phyloP scores from a whole-genome alignment of 2,113 vertebrate species.

The Aramus guarauna region DNA sequence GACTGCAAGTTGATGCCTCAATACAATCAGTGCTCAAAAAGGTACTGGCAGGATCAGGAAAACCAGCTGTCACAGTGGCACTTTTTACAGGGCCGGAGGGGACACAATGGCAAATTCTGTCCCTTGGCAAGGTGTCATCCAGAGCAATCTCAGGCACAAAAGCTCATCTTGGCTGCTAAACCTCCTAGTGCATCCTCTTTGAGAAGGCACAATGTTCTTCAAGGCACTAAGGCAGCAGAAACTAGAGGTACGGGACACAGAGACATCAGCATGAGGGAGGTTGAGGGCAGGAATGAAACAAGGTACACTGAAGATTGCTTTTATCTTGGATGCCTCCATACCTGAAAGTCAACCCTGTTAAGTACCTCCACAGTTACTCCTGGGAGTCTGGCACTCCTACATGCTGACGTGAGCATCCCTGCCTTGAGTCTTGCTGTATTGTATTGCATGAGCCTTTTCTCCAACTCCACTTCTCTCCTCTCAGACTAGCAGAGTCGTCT shows the following conservation, averaged over 20 bases:
- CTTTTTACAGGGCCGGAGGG: neutral
- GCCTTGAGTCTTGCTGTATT: neutral
- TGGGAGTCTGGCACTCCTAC: neutral
- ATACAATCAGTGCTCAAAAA: neutral
- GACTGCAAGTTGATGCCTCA: neutral
- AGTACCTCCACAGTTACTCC: neutral
- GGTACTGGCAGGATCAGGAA: neutral
- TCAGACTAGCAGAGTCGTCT: neutral
- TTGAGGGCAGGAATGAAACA: neutral
- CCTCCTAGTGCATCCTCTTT: neutral
- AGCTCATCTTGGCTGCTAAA: neutral
- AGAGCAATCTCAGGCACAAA: neutral
- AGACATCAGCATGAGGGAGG: neutral
- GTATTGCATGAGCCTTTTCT: neutral
- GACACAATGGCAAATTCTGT: neutral
- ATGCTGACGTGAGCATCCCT: accelerated
- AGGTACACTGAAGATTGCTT: neutral
- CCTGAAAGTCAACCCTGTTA: neutral
- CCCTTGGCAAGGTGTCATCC: neutral
- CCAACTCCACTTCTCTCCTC: neutral
- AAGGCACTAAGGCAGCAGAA: neutral
- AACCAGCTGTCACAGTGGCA: neutral
- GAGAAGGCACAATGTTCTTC: neutral
- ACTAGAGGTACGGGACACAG: neutral
- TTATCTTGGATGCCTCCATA: neutral